phyloP scores from a whole-genome alignment of 2,797 vertebrate species.

The Botia kubotai region DNA sequence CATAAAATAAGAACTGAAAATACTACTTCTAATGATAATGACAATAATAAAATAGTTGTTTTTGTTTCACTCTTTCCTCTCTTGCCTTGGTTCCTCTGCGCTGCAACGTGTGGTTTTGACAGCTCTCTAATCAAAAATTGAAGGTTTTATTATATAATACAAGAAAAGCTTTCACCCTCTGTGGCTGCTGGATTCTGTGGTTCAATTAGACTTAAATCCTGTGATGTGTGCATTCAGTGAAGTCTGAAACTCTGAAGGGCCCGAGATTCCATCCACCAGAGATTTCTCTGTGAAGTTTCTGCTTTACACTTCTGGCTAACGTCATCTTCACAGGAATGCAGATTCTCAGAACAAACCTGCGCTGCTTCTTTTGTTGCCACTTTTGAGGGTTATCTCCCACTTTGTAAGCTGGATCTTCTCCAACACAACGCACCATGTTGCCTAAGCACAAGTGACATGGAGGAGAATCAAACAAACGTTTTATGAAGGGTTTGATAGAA shows the following conservation, averaged over 20 bases:
- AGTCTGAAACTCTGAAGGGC: slow-evolving; percentile 39
- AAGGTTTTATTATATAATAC: slow-evolving; percentile 49
- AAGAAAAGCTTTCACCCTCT: slow-evolving; percentile 40
- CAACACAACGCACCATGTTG: slow-evolving; percentile 13
- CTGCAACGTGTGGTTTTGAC: slow-evolving; percentile 38
- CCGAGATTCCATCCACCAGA: slow-evolving; percentile 51
- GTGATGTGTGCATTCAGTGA: slow-evolving; percentile 49
- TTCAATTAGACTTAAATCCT: slow-evolving; percentile 53
- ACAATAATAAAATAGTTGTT: slow-evolving; percentile 15
- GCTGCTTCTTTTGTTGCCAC: slow-evolving; percentile 33
- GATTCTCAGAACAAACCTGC: slow-evolving; percentile 42
- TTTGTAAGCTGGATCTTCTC: slow-evolving; percentile 22
- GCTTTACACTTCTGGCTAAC: slow-evolving; percentile 51
- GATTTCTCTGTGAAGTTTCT: slow-evolving; percentile 48
- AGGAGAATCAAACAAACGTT: slow-evolving; percentile 46
- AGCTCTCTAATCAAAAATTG: slow-evolving; percentile 49
- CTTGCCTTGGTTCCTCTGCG: slow-evolving; percentile 3
- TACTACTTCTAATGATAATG: background rate
- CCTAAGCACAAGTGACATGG: slow-evolving; percentile 31
- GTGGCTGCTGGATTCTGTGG: slow-evolving; percentile 27
- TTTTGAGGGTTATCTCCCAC: slow-evolving; percentile 32
- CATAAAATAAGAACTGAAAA: background rate
- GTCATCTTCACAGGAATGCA: slow-evolving; percentile 20
- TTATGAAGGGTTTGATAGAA: slow-evolving; percentile 41
- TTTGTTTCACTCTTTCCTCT: background rate